phyloP scores from a whole-genome alignment of 2,888 invertebrate genomes.

The Philereme vetulata region DNA sequence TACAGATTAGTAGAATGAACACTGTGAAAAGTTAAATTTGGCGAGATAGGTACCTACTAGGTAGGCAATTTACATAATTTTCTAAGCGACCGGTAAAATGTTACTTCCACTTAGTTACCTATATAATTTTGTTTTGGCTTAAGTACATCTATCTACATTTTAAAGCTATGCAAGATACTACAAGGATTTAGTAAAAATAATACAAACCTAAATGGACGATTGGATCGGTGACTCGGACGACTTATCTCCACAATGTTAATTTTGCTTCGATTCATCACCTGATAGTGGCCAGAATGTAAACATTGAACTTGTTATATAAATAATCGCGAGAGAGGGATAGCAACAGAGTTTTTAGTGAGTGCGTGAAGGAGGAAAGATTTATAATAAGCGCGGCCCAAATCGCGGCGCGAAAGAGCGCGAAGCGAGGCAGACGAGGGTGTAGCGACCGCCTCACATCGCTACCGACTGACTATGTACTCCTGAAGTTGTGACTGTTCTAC shows the following conservation, averaged over 20 bases:
- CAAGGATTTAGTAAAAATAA: constrained; percentile 9
- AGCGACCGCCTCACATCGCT: constrained; percentile 81
- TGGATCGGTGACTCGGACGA: constrained; percentile 27
- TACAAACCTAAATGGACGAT: constrained; percentile 29
- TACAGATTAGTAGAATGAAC: neutral
- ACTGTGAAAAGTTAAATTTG: neutral
- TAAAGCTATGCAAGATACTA: too few species aligned
- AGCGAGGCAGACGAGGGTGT: constrained; percentile 60
- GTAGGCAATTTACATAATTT: neutral
- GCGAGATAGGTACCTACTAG: neutral
- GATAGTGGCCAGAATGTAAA: constrained; percentile 64
- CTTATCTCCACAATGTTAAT: constrained; percentile 43
- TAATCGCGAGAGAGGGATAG: constrained; percentile 56
- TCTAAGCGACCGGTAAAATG: neutral
- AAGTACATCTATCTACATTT: neutral
- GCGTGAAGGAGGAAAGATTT: constrained; percentile 54
- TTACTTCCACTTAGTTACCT: neutral
- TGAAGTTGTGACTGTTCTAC: constrained; percentile 60
- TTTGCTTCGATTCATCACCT: constrained; percentile 53
- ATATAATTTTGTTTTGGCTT: neutral
- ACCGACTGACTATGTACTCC: constrained; percentile 74
- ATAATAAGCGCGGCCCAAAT: constrained; percentile 70
- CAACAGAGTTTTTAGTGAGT: constrained; percentile 39
- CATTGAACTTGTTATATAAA: constrained; percentile 74
- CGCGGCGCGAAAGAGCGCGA: constrained; percentile 66